Conservation (phyloP, 2,888 invertebrate genomes). For the Macropis europaea region DNA sequence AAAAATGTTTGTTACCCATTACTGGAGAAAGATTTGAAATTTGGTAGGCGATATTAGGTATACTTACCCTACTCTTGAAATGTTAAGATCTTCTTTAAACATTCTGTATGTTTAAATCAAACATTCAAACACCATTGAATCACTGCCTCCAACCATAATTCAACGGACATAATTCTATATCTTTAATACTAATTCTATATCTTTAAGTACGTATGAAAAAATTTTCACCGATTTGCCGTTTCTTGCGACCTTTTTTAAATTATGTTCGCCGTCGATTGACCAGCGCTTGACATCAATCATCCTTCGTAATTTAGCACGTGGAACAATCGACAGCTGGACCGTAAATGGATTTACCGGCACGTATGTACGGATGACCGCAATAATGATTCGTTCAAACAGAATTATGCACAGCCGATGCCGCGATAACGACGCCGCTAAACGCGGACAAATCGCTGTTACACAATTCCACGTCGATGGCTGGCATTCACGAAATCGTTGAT, state of each 20-base stretch:
- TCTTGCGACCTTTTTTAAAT: conserved; percentile 29
- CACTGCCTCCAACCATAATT: too few relatives aligned
- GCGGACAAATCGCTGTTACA: conserved; percentile 44
- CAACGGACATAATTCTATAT: too few relatives aligned
- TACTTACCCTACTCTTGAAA: too few relatives aligned
- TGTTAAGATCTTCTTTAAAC: too few relatives aligned
- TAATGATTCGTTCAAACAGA: conserved; percentile 72
- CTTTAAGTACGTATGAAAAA: too few relatives aligned
- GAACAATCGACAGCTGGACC: conserved; percentile 53
- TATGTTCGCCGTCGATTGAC: conserved; percentile 40
- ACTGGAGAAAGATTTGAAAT: too few relatives aligned
- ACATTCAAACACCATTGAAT: too few relatives aligned
- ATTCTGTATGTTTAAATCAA: too few relatives aligned
- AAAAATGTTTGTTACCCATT: too few relatives aligned
- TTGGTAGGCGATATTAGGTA: too few relatives aligned
- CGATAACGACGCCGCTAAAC: conserved; percentile 52
- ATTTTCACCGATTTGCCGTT: conserved; percentile 15
- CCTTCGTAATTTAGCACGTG: conserved; percentile 54
- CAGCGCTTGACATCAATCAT: conserved; percentile 52
- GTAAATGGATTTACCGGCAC: conserved; percentile 66
- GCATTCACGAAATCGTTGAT: not conserved
- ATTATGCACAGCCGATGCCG: conserved; percentile 67
- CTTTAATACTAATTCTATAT: too few relatives aligned
- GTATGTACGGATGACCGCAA: conserved; percentile 70
- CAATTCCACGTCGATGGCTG: conserved; percentile 28